Conservation (phyloP, 1,140 invertebrate species). For the Drosophila ohnishii region DNA sequence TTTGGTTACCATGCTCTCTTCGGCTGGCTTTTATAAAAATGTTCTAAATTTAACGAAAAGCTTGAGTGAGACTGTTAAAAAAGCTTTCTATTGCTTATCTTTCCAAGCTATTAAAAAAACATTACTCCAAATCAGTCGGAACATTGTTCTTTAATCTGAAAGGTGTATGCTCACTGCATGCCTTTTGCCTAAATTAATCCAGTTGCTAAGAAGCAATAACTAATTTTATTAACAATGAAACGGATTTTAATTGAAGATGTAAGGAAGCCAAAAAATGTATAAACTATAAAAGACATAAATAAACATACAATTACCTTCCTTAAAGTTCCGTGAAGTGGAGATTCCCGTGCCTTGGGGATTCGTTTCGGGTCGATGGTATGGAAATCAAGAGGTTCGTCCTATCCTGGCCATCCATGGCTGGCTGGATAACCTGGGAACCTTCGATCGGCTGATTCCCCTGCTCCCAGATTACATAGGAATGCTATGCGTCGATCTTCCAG, state of each 20-base stretch:
- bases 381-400: conserved; percentile 85
- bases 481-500: conserved; percentile 88
- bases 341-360: conserved; percentile 87
- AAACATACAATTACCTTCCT: background rate
- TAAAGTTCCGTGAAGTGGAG: conserved; percentile 84
- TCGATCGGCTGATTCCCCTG: conserved; percentile 87
- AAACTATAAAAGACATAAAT: background rate
- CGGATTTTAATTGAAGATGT: background rate
- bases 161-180: background rate
- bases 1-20: conserved; percentile 3
- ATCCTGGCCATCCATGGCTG: conserved; percentile 89
- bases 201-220: background rate
- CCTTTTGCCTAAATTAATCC: background rate
- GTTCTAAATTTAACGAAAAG: background rate
- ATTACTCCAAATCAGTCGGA: background rate
- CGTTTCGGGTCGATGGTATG: conserved; percentile 88
- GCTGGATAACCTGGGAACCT: conserved; percentile 89
- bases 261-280: background rate
- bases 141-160: background rate
- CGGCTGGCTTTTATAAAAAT: background rate
- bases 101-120: no score
- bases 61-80: background rate
- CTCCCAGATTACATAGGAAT: conserved; percentile 85
- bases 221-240: background rate
- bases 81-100: conserved; percentile 4